phyloP scores from a whole-genome alignment of 2,888 invertebrate genomes.

The Pseudoips prasinana region DNA sequence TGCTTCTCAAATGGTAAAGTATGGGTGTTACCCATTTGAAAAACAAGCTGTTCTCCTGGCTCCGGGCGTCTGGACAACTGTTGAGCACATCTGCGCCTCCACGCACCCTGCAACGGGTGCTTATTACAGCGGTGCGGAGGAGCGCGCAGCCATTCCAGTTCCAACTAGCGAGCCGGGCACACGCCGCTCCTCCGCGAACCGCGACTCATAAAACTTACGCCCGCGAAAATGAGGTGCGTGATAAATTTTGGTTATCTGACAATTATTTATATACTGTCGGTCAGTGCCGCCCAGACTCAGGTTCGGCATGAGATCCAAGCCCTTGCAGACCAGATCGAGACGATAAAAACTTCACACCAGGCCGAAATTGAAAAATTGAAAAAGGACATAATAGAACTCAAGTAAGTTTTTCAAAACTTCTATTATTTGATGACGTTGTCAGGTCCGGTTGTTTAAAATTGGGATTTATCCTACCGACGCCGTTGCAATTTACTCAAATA shows the following conservation, averaged over 20 bases:
- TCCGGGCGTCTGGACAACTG: constrained; percentile 60
- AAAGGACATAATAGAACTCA: too few species aligned
- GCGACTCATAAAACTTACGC: constrained; percentile 21
- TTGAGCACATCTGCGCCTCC: constrained; percentile 70
- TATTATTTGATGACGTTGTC: too few species aligned
- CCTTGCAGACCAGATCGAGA: constrained; percentile 52
- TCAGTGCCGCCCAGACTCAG: constrained; percentile 42
- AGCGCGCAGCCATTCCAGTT: constrained; percentile 47
- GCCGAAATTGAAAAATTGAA: constrained; percentile 56
- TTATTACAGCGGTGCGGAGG: constrained; percentile 40
- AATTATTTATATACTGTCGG: constrained; percentile 39
- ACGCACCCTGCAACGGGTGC: constrained; percentile 38
- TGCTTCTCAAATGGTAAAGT: too few species aligned
- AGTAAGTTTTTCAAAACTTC: too few species aligned
- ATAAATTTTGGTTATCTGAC: constrained; percentile 42
- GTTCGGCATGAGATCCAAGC: constrained; percentile 45
- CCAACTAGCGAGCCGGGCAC: constrained; percentile 32
- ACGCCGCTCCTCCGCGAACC: constrained; percentile 27
- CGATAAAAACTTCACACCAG: constrained; percentile 48
- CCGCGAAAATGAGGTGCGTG: constrained; percentile 55
- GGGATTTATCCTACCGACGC: too few species aligned
- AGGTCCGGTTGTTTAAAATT: too few species aligned
- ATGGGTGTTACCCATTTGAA: constrained; percentile 2
- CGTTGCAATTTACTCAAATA: too few species aligned
- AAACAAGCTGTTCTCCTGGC: constrained; percentile 27